Conservation (phyloP, 2,888 invertebrate species). For the Cylindroiulus punctatus region DNA sequence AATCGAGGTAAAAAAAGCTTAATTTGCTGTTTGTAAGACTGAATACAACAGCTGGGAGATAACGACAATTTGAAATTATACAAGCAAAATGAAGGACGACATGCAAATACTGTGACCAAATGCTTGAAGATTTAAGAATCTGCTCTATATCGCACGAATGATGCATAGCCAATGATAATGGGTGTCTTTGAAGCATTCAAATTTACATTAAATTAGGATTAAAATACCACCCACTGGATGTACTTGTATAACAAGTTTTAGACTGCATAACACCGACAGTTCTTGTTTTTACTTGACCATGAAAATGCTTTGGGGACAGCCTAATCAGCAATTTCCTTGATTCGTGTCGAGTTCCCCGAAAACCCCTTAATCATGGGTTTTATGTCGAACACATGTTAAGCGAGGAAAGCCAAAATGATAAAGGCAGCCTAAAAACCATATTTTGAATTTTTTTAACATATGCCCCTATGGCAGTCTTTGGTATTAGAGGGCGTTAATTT, state of each 20-base stretch:
- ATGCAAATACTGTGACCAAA: slow-evolving; percentile 16
- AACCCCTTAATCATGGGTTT: slow-evolving; percentile 42
- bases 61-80: not conserved
- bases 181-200: not conserved
- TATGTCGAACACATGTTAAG: slow-evolving; percentile 44
- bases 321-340: slow-evolving; percentile 20
- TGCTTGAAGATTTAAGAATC: not conserved
- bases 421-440: slow-evolving; percentile 13
- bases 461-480: not conserved
- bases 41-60: slow-evolving; percentile 1
- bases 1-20: not conserved
- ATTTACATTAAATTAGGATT: not conserved
- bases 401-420: slow-evolving; percentile 45
- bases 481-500: slow-evolving; percentile 43
- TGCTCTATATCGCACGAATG: not conserved
- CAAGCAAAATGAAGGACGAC: not conserved
- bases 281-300: not conserved
- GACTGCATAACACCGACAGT: not conserved
- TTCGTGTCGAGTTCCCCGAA: slow-evolving; percentile 30
- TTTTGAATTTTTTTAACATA: not conserved
- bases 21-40: not conserved
- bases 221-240: not conserved
- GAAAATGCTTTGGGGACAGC: not conserved
- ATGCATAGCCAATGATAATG: not conserved
- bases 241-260: no score